phyloP scores from a whole-genome alignment of 2,797 vertebrate species.

The Malurus leucopterus region DNA sequence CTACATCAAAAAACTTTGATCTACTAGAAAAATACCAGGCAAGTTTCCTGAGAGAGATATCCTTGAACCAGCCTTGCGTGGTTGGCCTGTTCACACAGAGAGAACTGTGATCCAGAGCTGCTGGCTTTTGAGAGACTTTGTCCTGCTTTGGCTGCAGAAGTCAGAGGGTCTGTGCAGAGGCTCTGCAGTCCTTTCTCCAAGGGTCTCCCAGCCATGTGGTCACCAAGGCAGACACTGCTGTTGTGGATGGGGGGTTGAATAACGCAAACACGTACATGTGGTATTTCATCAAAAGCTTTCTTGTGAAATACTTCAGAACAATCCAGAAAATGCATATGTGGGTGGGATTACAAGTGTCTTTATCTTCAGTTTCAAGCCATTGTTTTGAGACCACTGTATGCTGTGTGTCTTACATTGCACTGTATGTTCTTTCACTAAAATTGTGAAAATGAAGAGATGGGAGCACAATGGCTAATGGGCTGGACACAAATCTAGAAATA shows the following conservation, averaged over 20 bases:
- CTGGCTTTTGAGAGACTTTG: background rate
- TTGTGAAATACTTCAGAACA: background rate
- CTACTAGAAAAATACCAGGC: background rate
- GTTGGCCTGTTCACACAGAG: background rate
- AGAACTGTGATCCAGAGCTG: background rate
- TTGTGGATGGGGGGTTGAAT: background rate
- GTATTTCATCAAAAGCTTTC: background rate
- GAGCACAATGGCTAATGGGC: background rate
- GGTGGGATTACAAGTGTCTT: background rate
- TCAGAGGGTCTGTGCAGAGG: background rate
- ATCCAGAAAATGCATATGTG: background rate
- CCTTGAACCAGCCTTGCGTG: background rate
- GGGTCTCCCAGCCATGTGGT: background rate
- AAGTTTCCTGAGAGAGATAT: background rate
- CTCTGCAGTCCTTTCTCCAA: background rate
- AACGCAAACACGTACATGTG: background rate
- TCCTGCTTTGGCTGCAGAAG: background rate
- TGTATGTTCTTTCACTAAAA: background rate
- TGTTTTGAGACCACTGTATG: background rate
- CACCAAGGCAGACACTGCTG: background rate
- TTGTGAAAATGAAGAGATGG: background rate
- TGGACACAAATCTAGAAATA: background rate
- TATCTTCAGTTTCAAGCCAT: background rate
- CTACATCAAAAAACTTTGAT: conserved; percentile 3
- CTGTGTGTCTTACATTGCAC: background rate